Percentiles rank a stretch among this genome's conserved stretches.
These are phyloP conservation scores for Drosophila cognata DNA, from an alignment of 2,888 invertebrate genomes.

Conservation along the genomic window DNA sequence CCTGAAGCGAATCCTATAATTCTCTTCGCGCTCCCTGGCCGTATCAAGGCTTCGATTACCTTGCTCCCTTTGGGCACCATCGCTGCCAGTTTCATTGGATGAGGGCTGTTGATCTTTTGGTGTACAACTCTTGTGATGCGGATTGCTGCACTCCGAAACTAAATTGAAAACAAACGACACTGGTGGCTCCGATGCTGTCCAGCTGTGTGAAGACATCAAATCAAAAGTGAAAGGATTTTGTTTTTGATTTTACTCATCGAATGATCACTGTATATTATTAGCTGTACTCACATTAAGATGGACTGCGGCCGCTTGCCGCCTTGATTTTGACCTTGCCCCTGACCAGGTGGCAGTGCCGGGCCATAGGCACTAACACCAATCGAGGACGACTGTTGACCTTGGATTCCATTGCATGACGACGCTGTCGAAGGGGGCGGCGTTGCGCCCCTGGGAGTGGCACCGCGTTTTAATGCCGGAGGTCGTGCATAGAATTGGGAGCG, in stretches of 20 bases:
- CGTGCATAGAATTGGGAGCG: conserved; percentile 67
- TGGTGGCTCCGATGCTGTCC: conserved; percentile 54
- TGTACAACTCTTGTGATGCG: conserved; percentile 55
- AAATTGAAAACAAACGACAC: conserved; percentile 52
- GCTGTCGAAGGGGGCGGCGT: conserved; percentile 6
- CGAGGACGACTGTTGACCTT: neutral
- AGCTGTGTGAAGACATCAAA: conserved; percentile 33
- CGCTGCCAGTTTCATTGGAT: conserved; percentile 14
- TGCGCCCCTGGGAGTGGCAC: conserved; percentile 26
- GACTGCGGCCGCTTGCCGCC: conserved; percentile 46
- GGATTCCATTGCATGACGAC: conserved; percentile 18
- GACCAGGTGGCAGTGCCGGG: conserved; percentile 41
- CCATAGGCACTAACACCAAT: conserved; percentile 38
- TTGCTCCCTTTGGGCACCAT: conserved; percentile 11
- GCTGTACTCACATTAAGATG: conserved; percentile 42
- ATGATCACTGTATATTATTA: neutral
- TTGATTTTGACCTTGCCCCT: conserved; percentile 5
- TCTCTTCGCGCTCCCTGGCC: conserved; percentile 12
- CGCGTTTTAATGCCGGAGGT: conserved; percentile 25
- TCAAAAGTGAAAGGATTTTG: neutral
- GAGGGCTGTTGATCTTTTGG: conserved; percentile 7
- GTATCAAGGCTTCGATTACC: neutral
- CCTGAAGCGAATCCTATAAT: conserved; percentile 11
- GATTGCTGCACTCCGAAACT: conserved; percentile 50
- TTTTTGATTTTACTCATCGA: neutral